These are phyloP conservation scores for Eublepharis macularius DNA, from an alignment of 2,113 vertebrate species.

Conservation along the genomic window DNA sequence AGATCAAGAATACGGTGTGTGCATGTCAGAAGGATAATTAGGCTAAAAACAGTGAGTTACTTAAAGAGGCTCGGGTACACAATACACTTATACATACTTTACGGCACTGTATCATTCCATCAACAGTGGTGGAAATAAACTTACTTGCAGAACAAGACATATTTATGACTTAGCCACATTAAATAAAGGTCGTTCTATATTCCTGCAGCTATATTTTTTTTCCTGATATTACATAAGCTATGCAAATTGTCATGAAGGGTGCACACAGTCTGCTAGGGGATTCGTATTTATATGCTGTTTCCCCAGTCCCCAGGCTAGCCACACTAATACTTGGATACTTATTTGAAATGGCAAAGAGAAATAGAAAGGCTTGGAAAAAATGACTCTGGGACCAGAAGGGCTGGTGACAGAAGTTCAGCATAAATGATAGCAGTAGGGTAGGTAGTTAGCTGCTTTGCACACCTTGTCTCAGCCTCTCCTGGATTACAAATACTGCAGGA, in stretches of 20 bases:
- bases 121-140: slow-evolving; percentile 22
- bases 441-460: not conserved
- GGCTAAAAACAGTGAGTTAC: slow-evolving; percentile 52
- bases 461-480: not conserved
- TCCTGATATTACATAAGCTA: not conserved
- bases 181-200: slow-evolving; percentile 22
- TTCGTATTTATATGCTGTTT: not conserved
- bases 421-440: not conserved
- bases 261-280: not conserved
- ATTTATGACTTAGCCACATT: not conserved
- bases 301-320: not conserved
- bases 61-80: slow-evolving; percentile 23
- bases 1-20: slow-evolving; percentile 45
- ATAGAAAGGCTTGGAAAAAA: not conserved
- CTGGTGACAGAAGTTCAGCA: not conserved
- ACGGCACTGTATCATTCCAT: not conserved
- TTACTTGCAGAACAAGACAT: slow-evolving; percentile 27
- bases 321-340: not conserved
- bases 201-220: not conserved
- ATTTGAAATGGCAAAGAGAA: not conserved
- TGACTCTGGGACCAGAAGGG: not conserved
- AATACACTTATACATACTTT: slow-evolving; percentile 12
- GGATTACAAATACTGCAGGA: not conserved
- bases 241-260: not conserved
- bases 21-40: slow-evolving; percentile 61